Evolutionary conservation across 1,140 invertebrate genomes (phyloP).

Genomic region (Druon quercuslanigerum): DNA sequence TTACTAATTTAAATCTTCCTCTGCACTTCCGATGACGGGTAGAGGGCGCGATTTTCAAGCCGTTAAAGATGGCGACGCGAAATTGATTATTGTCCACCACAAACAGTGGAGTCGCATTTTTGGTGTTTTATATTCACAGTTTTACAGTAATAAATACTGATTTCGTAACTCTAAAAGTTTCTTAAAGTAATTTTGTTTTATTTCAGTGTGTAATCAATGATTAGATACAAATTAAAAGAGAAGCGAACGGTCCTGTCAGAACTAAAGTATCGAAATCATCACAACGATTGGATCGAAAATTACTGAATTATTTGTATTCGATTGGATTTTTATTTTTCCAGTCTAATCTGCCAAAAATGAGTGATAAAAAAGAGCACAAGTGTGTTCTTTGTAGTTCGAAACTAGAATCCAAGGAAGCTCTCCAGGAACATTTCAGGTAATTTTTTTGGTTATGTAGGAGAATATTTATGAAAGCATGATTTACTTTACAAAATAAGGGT

Average conservation of each 20-base stretch:
- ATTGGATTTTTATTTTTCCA: conserved; percentile 38
- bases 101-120: conserved; percentile 18
- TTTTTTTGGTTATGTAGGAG: not conserved
- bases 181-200: not conserved
- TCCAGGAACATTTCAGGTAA: conserved; percentile 76
- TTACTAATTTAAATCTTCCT: too few species aligned
- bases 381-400: conserved; percentile 75
- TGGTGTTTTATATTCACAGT: not conserved
- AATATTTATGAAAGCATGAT: too few species aligned
- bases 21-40: not conserved
- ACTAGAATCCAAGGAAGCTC: conserved; percentile 73
- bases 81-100: conserved; percentile 49
- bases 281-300: too few species aligned
- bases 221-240: not conserved
- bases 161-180: not conserved
- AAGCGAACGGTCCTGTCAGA: too few species aligned
- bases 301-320: too few species aligned
- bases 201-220: not conserved
- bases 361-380: conserved; percentile 58
- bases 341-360: conserved; percentile 53
- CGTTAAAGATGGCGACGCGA: conserved; percentile 60
- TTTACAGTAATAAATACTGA: not conserved
- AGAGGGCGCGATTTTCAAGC: conserved; percentile 62
- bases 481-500: too few species aligned
- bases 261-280: too few species aligned